Conservation (phyloP, 2,113 vertebrate species). For the Sminthopsis crassicaudata region DNA sequence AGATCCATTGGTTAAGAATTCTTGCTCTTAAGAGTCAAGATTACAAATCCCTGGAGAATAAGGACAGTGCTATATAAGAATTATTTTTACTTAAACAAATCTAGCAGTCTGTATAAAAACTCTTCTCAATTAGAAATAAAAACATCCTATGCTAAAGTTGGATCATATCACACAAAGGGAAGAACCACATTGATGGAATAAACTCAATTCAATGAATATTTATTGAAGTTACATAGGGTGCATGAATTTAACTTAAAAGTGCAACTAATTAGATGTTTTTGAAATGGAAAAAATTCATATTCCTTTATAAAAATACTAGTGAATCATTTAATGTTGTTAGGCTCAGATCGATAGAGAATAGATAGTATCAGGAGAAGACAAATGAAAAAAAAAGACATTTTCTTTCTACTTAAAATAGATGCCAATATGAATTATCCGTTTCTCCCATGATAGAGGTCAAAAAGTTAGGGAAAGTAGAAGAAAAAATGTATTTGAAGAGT, state of each 20-base stretch:
- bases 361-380: slow-evolving; percentile 57
- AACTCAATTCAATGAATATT: slow-evolving; percentile 66
- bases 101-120: slow-evolving; percentile 6
- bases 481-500: slow-evolving; percentile 41
- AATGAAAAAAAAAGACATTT: slow-evolving; percentile 33
- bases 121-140: slow-evolving; percentile 36
- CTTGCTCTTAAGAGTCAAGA: not conserved
- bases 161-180: slow-evolving; percentile 33
- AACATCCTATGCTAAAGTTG: slow-evolving; percentile 20
- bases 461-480: slow-evolving; percentile 53
- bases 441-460: slow-evolving; percentile 47
- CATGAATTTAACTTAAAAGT: slow-evolving; percentile 68
- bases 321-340: slow-evolving; percentile 67
- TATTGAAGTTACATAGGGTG: slow-evolving; percentile 66
- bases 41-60: not conserved
- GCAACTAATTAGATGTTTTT: slow-evolving; percentile 43
- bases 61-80: not conserved
- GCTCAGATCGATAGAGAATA: slow-evolving; percentile 65
- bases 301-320: slow-evolving; percentile 68
- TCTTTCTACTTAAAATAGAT: slow-evolving; percentile 41
- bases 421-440: slow-evolving; percentile 44
- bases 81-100: not conserved
- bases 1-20: not conserved
- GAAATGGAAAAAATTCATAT: slow-evolving; percentile 53
- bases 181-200: slow-evolving; percentile 50